Evolutionary conservation across 2,113 vertebrate species (phyloP).

Genomic region (Epinephelus cyanopodus): DNA sequence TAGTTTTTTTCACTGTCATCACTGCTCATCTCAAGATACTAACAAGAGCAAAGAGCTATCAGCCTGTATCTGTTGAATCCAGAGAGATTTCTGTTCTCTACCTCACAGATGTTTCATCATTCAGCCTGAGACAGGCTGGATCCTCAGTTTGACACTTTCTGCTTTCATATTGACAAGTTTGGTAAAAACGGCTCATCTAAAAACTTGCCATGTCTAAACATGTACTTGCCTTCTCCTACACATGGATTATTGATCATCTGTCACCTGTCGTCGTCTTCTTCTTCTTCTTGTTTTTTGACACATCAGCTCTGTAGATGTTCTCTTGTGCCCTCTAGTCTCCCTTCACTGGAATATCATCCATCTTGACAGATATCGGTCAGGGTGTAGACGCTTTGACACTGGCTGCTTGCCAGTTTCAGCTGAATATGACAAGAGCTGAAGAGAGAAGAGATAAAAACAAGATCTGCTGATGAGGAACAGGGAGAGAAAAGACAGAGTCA

Average conservation of each 20-base stretch:
- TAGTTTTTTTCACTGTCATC: background rate
- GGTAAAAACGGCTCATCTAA: slow-evolving; percentile 9
- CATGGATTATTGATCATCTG: background rate
- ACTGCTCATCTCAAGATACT: background rate
- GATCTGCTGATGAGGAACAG: slow-evolving; percentile 5
- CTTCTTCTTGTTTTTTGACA: background rate
- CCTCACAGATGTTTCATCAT: slow-evolving; percentile 33
- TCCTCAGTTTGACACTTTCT: slow-evolving; percentile 22
- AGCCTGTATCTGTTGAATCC: background rate
- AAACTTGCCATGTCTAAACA: background rate
- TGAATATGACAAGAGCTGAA: too few species aligned
- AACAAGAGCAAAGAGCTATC: background rate
- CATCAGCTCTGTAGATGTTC: background rate
- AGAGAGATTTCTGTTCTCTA: slow-evolving; percentile 10
- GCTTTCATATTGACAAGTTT: slow-evolving; percentile 49
- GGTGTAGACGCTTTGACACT: background rate
- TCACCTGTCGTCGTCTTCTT: background rate
- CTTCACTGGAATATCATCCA: background rate
- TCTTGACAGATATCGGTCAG: background rate
- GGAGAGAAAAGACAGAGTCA: background rate
- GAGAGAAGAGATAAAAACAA: background rate
- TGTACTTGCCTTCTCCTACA: background rate
- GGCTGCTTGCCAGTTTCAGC: background rate
- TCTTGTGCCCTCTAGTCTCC: background rate
- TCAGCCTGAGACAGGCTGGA: slow-evolving; percentile 12